Evolutionary conservation across 2,113 vertebrate genomes (phyloP).

Genomic region (Upupa epops): DNA sequence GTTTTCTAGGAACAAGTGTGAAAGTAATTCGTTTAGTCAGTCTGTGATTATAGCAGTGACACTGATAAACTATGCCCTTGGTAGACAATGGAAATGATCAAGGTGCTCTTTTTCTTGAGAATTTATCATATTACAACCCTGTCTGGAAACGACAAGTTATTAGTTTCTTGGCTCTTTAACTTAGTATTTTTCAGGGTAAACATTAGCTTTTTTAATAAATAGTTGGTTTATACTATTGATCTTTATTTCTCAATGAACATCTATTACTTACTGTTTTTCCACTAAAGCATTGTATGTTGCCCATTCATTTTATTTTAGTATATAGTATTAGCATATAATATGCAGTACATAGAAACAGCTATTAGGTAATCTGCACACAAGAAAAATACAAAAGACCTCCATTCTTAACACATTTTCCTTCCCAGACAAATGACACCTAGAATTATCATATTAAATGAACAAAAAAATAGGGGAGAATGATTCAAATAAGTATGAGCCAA

Average conservation of each 20-base stretch:
- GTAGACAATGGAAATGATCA: slow-evolving; percentile 74
- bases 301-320: neutral
- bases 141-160: slow-evolving; percentile 73
- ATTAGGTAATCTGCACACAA: neutral
- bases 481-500: neutral
- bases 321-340: neutral
- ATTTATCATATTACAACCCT: slow-evolving; percentile 77
- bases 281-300: neutral
- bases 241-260: neutral
- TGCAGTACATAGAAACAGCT: neutral
- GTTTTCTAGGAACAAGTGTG: neutral
- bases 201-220: slow-evolving; percentile 35
- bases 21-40: slow-evolving; percentile 22
- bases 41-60: slow-evolving; percentile 69
- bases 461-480: neutral
- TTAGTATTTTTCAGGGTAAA: slow-evolving; percentile 58
- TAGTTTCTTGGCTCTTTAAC: slow-evolving; percentile 66
- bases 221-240: slow-evolving; percentile 2
- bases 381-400: neutral
- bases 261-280: slow-evolving; percentile 24
- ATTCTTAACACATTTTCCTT: neutral
- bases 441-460: neutral
- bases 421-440: neutral
- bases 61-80: slow-evolving; percentile 79
- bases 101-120: slow-evolving; percentile 67